phyloP scores from a whole-genome alignment of 2,888 invertebrate species.

The Amphipyra berbera region DNA sequence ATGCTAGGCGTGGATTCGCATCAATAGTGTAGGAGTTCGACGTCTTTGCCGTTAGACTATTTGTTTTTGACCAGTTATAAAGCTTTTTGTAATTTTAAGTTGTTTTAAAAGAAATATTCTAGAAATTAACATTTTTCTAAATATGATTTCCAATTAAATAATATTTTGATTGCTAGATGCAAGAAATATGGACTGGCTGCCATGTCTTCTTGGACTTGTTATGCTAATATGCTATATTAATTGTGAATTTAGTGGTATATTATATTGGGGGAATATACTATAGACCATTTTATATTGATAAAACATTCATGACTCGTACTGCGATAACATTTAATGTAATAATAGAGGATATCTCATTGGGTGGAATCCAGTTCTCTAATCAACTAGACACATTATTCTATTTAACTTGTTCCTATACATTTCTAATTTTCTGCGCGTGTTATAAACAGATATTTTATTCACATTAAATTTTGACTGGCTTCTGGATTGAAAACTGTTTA shows the following conservation, averaged over 20 bases:
- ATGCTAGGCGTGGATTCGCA: no score
- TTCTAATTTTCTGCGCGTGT: no score
- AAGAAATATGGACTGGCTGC: neutral
- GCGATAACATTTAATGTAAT: slow-evolving; percentile 4
- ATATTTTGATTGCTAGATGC: no score
- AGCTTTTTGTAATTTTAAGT: no score
- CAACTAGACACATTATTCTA: slow-evolving; percentile 7
- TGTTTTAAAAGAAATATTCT: no score
- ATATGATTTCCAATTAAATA: no score
- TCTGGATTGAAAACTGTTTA: slow-evolving; percentile 4
- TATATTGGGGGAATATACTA: neutral
- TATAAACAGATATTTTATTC: no score
- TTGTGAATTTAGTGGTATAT: slow-evolving; percentile 1
- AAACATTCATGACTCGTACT: slow-evolving; percentile 2
- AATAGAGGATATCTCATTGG: slow-evolving; percentile 11
- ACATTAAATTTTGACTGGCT: neutral
- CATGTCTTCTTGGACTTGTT: slow-evolving; percentile 25
- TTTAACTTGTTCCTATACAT: neutral
- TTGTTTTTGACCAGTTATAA: no score
- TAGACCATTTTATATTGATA: neutral
- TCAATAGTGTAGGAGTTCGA: no score
- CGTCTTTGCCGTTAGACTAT: no score
- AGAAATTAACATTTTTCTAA: no score
- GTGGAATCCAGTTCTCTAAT: slow-evolving; percentile 17
- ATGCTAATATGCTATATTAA: slow-evolving; percentile 27